Evolutionary conservation across 2,888 invertebrate genomes (phyloP), one percentile per base, ranked within the genome.

Genomic region (Opisthograptis luteolata): DNA sequence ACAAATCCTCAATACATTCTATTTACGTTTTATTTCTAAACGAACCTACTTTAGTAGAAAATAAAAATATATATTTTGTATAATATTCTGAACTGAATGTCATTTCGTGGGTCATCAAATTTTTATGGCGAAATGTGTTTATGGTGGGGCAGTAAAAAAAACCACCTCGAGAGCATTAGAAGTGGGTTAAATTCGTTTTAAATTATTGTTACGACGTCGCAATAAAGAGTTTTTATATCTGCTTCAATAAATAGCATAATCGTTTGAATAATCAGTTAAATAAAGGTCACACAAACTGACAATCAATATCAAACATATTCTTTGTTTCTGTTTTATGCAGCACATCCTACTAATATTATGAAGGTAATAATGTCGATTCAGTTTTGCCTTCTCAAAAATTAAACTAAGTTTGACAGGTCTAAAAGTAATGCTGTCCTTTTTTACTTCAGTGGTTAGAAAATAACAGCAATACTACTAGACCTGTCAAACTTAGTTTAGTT

Each of bases 61-160:
- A 60, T 62, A 64, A 62, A 60, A 64, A 59, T 45, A 56, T 49
- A 53, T 64, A 61, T 62, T 62, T 53, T 53, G 58, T 51, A 49
- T 61, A 60, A 64, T 64, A 64, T 58, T 55, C 58, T 46, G 39
- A n/a, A n/a, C n/a, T n/a, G n/a, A n/a, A 45, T 57, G 64, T 51
- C 63, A 54, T 61, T 64, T 56, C 51, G 49, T 40, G 52, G 46
- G 58, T 55, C 63, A 60, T 68, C 58, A 68, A 68, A 61, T 59
- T 34, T 66, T 68, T 64, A 64, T 54, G 53, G 25, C 30, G 28
- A 36, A 43, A 53, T 53, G 60, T 60, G 55, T 68, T 68, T 68
- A 68, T 47, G 56, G 52, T 45, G 27, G 53, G 15, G 39, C 30
- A 14, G 17, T 68, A 64, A 66, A 67, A 58, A 45, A 35, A 52